These are phyloP conservation scores for Alloscopus bannaensis DNA, from an alignment of 2,888 invertebrate species.

Conservation along the genomic window DNA sequence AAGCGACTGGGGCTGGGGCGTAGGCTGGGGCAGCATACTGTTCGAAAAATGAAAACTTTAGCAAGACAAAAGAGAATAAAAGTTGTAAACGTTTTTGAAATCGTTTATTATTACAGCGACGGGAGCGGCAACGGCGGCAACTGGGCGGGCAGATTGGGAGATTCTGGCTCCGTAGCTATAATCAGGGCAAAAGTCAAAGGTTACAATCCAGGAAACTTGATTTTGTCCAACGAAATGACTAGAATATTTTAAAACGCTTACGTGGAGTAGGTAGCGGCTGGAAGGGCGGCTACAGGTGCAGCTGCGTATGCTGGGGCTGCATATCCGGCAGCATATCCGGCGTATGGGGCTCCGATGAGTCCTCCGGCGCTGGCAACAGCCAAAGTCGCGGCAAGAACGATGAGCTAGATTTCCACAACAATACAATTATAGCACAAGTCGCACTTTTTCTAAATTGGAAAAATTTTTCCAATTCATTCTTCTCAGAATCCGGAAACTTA, in stretches of 20 bases:
- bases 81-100: no score
- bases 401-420: slow-evolving; percentile 14
- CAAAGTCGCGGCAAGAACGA: slow-evolving; percentile 49
- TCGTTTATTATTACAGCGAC: no score
- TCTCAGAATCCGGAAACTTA: slow-evolving; percentile 33
- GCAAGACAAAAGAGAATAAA: no score
- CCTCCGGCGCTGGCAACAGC: slow-evolving; percentile 62
- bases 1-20: slow-evolving; percentile 13
- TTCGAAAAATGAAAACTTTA: no score
- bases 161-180: slow-evolving; percentile 10
- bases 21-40: slow-evolving; percentile 4
- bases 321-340: no score
- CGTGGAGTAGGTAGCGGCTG: slow-evolving; percentile 21
- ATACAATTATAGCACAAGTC: slow-evolving; percentile 26
- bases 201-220: no score
- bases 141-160: slow-evolving; percentile 20
- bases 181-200: slow-evolving; percentile 8
- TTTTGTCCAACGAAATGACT: no score
- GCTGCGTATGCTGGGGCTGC: neutral
- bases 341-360: slow-evolving; percentile 32
- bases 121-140: neutral
- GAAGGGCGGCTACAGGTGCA: neutral
- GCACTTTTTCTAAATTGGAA: neutral
- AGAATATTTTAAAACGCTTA: neutral
- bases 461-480: neutral